Base-by-base conservation (phyloP, 23 tunicate genomes). In the Clavelina lepadiformis region DNA sequence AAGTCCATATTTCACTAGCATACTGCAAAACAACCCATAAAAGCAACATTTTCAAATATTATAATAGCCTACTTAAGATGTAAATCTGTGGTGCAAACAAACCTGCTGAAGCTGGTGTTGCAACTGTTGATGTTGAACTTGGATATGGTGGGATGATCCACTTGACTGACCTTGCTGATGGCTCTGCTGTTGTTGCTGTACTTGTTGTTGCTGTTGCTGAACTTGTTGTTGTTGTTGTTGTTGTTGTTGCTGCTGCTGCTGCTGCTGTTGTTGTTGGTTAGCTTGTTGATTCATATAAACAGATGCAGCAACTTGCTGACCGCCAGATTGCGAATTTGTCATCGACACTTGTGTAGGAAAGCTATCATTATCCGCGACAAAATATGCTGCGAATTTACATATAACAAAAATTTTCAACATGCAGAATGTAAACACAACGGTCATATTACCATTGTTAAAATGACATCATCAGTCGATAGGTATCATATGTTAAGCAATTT, bases 211-310 rank as follows among this genome's bases (percentile, higher is more conserved):
- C 56, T 63, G 70, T 8, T 8, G 49, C 28, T 63, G 69, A 15
- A 36, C 51, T 20, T 11, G 15, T 63, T 63, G 69, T 63, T 63
- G 69, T 23, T 35, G 69, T 28, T 54, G 66, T 38, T 67, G 75
- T 51, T 78, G 84, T 8, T 8, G 49, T 37, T 63, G 69, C n/a
- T 63, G 69, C 35, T 11, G 15, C 38, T 63, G 69, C 38, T 63
- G 69, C 26, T 35, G 69, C 51, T 54, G 66, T 38, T 67, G 75
- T 51, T 78, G 84, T 78, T 68, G 84, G 3, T 38, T 29, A 2
- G 49, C 34, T 62, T 84, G 95, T 34, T 78, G 85, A 50, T 86
- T 86, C 71, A 86, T 77, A 28, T 86, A 86, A 46, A 74, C 81
- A n/a, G 91, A 33, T 1, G 62, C 35, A 35, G 25, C 49, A 19